Conservation (phyloP, 35 echinoderm and acorn worm species). For the Patiria miniata region DNA sequence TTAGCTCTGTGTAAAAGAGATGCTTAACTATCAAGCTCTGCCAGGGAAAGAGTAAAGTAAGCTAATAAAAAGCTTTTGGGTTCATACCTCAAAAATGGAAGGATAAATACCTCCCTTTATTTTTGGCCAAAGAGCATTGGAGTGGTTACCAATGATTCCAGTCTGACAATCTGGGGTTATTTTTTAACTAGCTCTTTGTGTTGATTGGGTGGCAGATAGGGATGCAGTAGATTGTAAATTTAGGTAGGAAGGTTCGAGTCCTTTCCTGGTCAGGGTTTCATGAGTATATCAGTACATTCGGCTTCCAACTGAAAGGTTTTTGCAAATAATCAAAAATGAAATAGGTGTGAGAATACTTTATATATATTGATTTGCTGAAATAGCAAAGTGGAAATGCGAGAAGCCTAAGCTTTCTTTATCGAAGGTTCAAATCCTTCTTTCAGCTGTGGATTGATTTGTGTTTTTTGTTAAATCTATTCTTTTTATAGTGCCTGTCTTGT, state of each 20-base stretch:
- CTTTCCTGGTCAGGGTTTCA: constrained; percentile 46
- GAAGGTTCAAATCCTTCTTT: constrained; percentile 65
- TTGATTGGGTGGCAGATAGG: constrained; percentile 47
- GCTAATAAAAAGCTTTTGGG: constrained; percentile 72
- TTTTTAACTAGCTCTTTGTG: constrained; percentile 34
- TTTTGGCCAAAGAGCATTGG: constrained; percentile 41
- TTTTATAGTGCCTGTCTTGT: constrained; percentile 39
- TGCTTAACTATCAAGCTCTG: constrained; percentile 51
- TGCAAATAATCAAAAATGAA: constrained; percentile 10
- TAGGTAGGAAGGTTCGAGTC: constrained; percentile 36
- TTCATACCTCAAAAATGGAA: constrained; percentile 66
- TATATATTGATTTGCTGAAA: constrained; percentile 25
- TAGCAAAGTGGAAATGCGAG: constrained; percentile 67
- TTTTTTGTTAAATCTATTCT: constrained; percentile 13
- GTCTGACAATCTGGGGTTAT: constrained; percentile 54
- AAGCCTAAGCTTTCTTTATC: constrained; percentile 47
- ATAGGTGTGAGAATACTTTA: background rate
- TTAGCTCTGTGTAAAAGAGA: constrained; percentile 56
- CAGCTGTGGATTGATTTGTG: constrained; percentile 34
- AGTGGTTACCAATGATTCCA: constrained; percentile 27
- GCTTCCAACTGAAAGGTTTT: constrained; percentile 57
- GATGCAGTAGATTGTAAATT: constrained; percentile 61
- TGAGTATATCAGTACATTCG: constrained; percentile 55
- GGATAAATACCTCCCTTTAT: constrained; percentile 49
- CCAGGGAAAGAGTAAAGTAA: constrained; percentile 45